A percentile compares a stretch with the other conserved stretches of the same genome.
Conservation (phyloP, 2,888 invertebrate species). For the Drosophila crucigera region DNA sequence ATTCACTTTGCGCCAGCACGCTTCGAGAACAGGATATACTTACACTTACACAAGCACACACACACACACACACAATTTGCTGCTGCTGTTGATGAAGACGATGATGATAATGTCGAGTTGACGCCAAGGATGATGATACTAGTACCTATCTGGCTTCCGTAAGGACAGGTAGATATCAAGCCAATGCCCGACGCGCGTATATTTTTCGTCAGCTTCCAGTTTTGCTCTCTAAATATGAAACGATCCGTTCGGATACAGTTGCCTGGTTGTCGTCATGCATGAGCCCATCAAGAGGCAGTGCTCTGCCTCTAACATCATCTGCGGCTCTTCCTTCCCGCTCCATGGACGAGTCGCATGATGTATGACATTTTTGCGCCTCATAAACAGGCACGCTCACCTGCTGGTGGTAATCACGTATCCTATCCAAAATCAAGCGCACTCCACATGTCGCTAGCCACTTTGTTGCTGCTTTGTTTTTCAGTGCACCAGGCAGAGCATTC, state of each 20-base stretch:
- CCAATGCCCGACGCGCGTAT: conserved; percentile 21
- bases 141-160: conserved; percentile 15
- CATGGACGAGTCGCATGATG: conserved; percentile 69
- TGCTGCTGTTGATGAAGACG: conserved; percentile 8
- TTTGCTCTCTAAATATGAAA: conserved; percentile 44
- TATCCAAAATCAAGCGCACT: conserved; percentile 37
- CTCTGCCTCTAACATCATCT: conserved; percentile 6
- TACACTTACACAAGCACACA: neutral
- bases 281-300: conserved; percentile 27
- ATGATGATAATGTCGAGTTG: conserved; percentile 39
- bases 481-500: conserved; percentile 35
- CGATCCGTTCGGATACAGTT: conserved; percentile 39
- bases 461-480: conserved; percentile 63
- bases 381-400: conserved; percentile 64
- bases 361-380: conserved; percentile 80
- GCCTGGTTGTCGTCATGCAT: conserved; percentile 33
- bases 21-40: conserved; percentile 4
- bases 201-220: conserved; percentile 59
- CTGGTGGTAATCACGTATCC: conserved; percentile 64
- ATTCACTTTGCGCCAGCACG: conserved; percentile 50
- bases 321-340: neutral
- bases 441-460: conserved; percentile 38
- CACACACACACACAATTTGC: neutral
- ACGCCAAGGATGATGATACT: conserved; percentile 48
- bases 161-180: conserved; percentile 19